Conservation (phyloP, 2,797 vertebrate species). For the Aulostomus chinensis region DNA sequence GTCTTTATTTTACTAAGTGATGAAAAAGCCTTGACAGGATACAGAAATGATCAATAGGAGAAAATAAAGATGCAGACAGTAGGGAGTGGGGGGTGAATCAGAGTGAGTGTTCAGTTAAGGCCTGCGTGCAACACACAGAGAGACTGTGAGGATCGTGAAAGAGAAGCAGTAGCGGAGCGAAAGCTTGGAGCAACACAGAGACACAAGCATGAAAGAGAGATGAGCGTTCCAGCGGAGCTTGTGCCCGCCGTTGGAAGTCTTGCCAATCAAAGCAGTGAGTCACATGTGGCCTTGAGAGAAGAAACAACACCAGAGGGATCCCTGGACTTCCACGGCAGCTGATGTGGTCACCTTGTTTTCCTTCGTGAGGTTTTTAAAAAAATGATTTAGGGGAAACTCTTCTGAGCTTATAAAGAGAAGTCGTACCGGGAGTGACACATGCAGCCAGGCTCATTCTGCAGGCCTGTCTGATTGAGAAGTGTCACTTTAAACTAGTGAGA, state of each 20-base stretch:
- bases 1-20: slow-evolving; percentile 63
- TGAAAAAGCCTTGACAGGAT: slow-evolving; percentile 54
- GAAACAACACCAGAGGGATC: slow-evolving; percentile 72
- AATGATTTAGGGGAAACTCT: slow-evolving; percentile 74
- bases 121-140: slow-evolving; percentile 1
- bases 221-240: slow-evolving; percentile 43
- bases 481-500: slow-evolving; percentile 2
- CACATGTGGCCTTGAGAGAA: slow-evolving; percentile 72
- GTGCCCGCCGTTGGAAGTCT: slow-evolving; percentile 45
- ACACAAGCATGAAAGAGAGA: slow-evolving; percentile 33
- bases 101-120: slow-evolving; percentile 3
- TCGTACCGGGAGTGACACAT: slow-evolving; percentile 56
- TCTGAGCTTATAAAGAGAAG: slow-evolving; percentile 38
- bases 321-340: slow-evolving; percentile 71
- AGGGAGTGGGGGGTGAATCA: background rate
- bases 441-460: slow-evolving; percentile 25
- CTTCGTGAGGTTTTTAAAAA: slow-evolving; percentile 71
- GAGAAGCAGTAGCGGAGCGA: slow-evolving; percentile 20
- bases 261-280: slow-evolving; percentile 76
- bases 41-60: slow-evolving; percentile 42
- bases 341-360: slow-evolving; percentile 74
- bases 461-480: slow-evolving; percentile 20
- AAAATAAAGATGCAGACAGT: background rate
- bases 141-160: slow-evolving; percentile 17
- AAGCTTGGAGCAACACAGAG: background rate